These are phyloP conservation scores for Coenonympha arcania DNA, from an alignment of 2,888 invertebrate species.

Conservation along the genomic window DNA sequence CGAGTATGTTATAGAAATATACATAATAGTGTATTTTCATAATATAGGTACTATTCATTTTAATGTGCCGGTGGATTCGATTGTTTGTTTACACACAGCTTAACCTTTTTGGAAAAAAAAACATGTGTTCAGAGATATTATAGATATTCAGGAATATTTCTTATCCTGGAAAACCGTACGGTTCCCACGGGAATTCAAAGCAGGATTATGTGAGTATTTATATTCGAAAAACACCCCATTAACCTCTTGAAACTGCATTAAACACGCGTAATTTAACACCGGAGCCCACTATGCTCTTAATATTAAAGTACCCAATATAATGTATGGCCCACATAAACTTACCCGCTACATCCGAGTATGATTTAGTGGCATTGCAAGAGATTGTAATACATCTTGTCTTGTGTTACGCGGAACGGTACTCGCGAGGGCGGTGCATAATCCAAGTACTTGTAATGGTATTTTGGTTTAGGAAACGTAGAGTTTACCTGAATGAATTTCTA, in stretches of 20 bases:
- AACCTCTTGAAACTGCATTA: neutral
- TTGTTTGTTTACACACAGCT: too few relatives aligned
- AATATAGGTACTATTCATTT: too few relatives aligned
- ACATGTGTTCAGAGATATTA: too few relatives aligned
- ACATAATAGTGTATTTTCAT: too few relatives aligned
- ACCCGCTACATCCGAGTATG: conserved; percentile 15
- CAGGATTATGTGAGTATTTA: neutral
- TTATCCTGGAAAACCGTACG: too few relatives aligned
- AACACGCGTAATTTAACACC: neutral
- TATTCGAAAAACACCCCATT: neutral
- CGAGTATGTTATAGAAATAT: too few relatives aligned
- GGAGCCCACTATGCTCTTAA: conserved; percentile 7
- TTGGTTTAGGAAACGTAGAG: neutral
- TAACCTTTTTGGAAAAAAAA: too few relatives aligned
- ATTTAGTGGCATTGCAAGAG: conserved; percentile 15
- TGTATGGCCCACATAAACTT: conserved; percentile 14
- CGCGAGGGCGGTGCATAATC: neutral
- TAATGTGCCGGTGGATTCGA: too few relatives aligned
- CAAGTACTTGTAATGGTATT: conserved; percentile 1
- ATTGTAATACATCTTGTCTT: conserved; percentile 15
- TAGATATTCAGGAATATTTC: too few relatives aligned
- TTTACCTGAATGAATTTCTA: neutral
- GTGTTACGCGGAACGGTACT: neutral
- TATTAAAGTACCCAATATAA: neutral
- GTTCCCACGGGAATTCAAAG: too few relatives aligned